Evolutionary conservation across 1,140 invertebrate species (phyloP), one percentile per base, ranked within the genome.

Genomic region (Spodoptera litura): DNA sequence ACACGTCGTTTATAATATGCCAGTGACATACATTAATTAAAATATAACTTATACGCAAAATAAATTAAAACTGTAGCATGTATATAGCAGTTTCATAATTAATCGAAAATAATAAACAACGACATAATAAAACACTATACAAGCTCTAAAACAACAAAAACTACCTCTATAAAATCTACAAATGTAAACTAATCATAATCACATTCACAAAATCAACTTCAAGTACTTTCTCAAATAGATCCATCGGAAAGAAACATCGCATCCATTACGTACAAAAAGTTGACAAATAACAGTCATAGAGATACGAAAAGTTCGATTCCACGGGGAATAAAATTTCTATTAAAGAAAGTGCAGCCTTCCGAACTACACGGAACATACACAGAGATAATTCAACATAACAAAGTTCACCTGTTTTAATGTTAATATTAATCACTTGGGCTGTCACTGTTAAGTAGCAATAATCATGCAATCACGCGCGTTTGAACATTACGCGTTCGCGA

Each of bases 361-460:
- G 79, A 71, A 64, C 70, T 81, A 80, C 81, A 82, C 79, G 68
- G 75, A 83, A 83, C 83, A 84, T 83, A 82, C 82, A 79, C 72
- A 75, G n/a, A 75, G 44, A 44, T 75, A 62, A 75, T 75, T 75
- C 27, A 75, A 75, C 72, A 75, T 62, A 75, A 75, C 72, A 75
- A 62, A 73, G 44, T 90, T 91, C 88, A 92, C 89, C 85, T 88
- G 82, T 86, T 88, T 81, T 82, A 85, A 78, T 83, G 80, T 83
- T 89, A 86, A 83, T 87, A 83, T 88, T 89, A 85, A 88, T 89
- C 89, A 92, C 89, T 92, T 87, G 83, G 70, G 77, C 64, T 84
- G 84, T 88, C 90, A 92, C 90, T 90, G 78, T 88, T 87, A 87
- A 89, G 78, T 87, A 83, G 79, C 58, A 77, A 81, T 81, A 82